phyloP scores from a whole-genome alignment of 2,113 vertebrate genomes.

The Galbula dea region DNA sequence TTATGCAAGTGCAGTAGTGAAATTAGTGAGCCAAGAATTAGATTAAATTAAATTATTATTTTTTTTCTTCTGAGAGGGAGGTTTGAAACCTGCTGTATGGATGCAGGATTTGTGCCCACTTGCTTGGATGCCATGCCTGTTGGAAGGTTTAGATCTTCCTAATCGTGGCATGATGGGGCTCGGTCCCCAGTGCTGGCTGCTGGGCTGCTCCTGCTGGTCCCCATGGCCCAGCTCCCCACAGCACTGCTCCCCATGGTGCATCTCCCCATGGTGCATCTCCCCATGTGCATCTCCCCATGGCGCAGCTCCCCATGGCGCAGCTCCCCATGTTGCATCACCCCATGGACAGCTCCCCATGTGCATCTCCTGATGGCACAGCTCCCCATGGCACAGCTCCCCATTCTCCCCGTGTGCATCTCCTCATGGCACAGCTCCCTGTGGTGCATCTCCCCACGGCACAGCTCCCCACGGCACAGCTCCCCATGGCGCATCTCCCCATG shows the following conservation, averaged over 20 bases:
- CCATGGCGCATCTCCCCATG: no score
- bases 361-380: no score
- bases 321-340: not conserved
- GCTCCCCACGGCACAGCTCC: accelerated
- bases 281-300: no score
- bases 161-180: accelerated
- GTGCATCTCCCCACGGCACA: not conserved
- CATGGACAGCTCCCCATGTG: no score
- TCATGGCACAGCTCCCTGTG: not conserved
- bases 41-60: not conserved
- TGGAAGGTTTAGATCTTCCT: not conserved
- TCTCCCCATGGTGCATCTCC: no score
- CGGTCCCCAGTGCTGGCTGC: accelerated
- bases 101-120: not conserved
- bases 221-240: accelerated
- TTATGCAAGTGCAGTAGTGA: not conserved
- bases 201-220: not conserved
- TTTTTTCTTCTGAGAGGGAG: not conserved
- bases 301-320: no score
- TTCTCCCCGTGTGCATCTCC: not conserved
- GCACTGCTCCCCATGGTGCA: no score
- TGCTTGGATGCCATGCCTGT: no score
- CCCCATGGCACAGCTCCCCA: no score
- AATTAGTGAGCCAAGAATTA: not conserved
- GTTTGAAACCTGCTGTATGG: not conserved